phyloP scores from a whole-genome alignment of 2,888 invertebrate species.

The Metellina segmentata region DNA sequence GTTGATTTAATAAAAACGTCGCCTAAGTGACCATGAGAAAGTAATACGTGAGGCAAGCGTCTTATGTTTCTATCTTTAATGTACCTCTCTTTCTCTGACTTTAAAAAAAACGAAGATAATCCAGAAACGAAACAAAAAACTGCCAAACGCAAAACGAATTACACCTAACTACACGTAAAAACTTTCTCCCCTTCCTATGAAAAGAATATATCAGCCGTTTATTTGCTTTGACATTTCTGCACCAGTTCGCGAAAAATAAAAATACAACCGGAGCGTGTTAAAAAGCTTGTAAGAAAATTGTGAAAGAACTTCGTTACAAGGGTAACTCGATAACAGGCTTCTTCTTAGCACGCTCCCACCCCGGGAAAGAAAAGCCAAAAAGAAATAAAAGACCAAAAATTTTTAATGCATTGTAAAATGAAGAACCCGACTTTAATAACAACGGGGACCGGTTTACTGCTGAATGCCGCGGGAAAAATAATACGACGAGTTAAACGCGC shows the following conservation, averaged over 20 bases:
- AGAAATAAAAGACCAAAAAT: slow-evolving; percentile 33
- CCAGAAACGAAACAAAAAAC: not conserved
- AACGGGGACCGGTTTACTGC: slow-evolving; percentile 16
- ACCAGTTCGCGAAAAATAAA: not conserved
- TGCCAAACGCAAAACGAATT: not conserved
- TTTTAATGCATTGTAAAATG: slow-evolving; percentile 70
- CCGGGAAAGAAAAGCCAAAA: slow-evolving; percentile 2
- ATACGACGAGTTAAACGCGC: slow-evolving; percentile 60
- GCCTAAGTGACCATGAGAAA: not conserved
- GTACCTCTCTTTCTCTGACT: not conserved
- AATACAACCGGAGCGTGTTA: not conserved
- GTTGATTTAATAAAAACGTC: not conserved
- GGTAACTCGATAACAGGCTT: slow-evolving; percentile 34
- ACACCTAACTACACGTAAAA: not conserved
- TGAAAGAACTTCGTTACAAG: slow-evolving; percentile 31
- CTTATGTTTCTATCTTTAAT: not conserved
- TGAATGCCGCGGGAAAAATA: slow-evolving; percentile 54
- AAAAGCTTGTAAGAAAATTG: slow-evolving; percentile 56
- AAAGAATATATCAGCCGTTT: slow-evolving; percentile 10
- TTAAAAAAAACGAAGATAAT: not conserved
- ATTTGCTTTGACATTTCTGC: slow-evolving; percentile 23
- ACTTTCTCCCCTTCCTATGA: not conserved
- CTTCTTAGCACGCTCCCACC: not conserved
- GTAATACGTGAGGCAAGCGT: not conserved
- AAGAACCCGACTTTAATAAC: slow-evolving; percentile 71